phyloP scores from a whole-genome alignment of 2,888 invertebrate species.

The Parapristionchus giblindavisi region DNA sequence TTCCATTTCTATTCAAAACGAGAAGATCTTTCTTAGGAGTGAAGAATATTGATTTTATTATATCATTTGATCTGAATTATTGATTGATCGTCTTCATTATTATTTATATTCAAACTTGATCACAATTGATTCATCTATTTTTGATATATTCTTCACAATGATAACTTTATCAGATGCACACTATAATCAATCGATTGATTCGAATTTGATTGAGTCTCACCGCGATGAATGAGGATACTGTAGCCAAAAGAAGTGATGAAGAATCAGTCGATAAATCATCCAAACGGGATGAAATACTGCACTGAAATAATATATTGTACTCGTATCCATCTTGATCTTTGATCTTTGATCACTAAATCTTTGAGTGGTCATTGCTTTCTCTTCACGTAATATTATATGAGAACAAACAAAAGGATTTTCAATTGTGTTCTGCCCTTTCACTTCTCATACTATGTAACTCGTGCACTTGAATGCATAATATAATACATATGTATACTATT shows the following conservation, averaged over 20 bases:
- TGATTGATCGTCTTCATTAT: no score
- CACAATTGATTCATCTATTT: not conserved
- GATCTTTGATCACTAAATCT: no score
- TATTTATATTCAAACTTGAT: not conserved
- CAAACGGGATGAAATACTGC: conserved; percentile 9
- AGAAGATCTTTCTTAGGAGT: not conserved
- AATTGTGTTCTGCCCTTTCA: no score
- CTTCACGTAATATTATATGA: no score
- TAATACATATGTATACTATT: no score
- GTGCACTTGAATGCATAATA: no score
- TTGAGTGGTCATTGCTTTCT: no score
- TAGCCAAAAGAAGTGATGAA: not conserved
- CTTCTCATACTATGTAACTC: no score
- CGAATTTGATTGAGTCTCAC: not conserved
- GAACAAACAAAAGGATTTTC: no score
- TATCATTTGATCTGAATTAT: not conserved
- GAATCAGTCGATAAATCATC: conserved; percentile 16
- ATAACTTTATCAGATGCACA: not conserved
- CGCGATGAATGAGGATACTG: not conserved
- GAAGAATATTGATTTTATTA: conserved; percentile 29
- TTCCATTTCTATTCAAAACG: not conserved
- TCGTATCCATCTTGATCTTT: no score
- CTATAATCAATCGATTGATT: not conserved
- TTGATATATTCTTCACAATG: not conserved
- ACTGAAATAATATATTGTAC: no score